Evolutionary conservation across 2,113 vertebrate genomes (phyloP), one percentile per base, ranked within the genome.

Genomic region (Ariopsis seemanni): DNA sequence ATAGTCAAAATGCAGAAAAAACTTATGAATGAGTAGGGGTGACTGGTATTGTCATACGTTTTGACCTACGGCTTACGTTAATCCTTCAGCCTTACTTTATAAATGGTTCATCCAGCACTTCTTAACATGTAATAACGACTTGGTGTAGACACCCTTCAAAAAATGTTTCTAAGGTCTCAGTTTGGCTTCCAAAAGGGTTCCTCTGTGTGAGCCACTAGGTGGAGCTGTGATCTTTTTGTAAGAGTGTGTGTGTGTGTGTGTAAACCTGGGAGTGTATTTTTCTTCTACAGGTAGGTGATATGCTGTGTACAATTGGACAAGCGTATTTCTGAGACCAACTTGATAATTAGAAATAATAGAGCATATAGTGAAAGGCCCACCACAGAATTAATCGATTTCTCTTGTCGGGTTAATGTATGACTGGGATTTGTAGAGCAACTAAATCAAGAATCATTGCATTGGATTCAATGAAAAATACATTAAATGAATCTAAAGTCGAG

Each of bases 191-290:
- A 30, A 27, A 60, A 81, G 18, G 7, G 0, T 60, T 11, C 42
- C 22, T 18, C 0, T 80, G 62, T 42, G 12, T 0, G 9, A 42
- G 25, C 52, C 95, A 94, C 92, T 95, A 95, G 95, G 94, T 95
- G 94, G 94, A 80, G 94, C 93, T 95, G 92, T 89, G 89, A 91
- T 93, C 92, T 93, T 93, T 87, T 91, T 82, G 83, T 89, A 88
- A 65, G 55, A 27, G 48, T 34, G 50, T 15, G 53, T 52, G 48
- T 69, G 25, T 34, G 25, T 67, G 77, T 53, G 25, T n/a, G 17
- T 55, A 75, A 65, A 72, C 20, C 63, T 80, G 72, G 58, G 85
- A 62, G 57, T 82, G 60, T 62, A 62, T 88, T 77, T 90, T 69
- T 88, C n/a, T 67, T 72, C 72, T 78, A 84, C 79, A 85, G 80